Percentiles rank a stretch among this genome's conserved stretches.
phyloP scores from a whole-genome alignment of 2,888 invertebrate species.

The Actias luna region DNA sequence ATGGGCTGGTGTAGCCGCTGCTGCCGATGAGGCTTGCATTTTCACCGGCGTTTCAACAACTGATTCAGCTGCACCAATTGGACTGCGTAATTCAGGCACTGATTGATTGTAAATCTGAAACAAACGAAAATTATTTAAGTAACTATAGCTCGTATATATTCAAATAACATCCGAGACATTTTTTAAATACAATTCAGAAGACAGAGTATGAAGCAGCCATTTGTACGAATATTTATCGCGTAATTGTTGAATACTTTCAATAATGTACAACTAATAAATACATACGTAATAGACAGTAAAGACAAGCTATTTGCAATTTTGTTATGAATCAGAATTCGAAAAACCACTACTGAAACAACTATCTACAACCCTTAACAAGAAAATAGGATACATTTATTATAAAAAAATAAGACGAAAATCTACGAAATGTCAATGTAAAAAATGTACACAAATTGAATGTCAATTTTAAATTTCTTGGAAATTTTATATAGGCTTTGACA shows the following conservation, averaged over 20 bases:
- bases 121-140: constrained; percentile 1
- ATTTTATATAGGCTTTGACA: neutral
- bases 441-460: neutral
- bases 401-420: neutral
- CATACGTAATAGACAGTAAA: no score
- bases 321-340: neutral
- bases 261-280: neutral
- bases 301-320: neutral
- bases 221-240: neutral
- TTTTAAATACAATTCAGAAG: neutral
- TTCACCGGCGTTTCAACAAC: constrained; percentile 74
- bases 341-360: neutral
- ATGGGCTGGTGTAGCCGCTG: constrained; percentile 65
- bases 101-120: constrained; percentile 66
- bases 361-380: neutral
- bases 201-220: neutral
- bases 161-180: neutral
- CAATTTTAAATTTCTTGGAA: neutral
- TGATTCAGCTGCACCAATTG: constrained; percentile 80
- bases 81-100: constrained; percentile 71
- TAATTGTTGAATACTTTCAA: neutral
- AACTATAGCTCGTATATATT: neutral
- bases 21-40: constrained; percentile 75
- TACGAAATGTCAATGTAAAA: neutral
- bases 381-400: neutral